These are phyloP conservation scores for Alosa sapidissima DNA, from an alignment of 2,797 vertebrate species.

Conservation along the genomic window DNA sequence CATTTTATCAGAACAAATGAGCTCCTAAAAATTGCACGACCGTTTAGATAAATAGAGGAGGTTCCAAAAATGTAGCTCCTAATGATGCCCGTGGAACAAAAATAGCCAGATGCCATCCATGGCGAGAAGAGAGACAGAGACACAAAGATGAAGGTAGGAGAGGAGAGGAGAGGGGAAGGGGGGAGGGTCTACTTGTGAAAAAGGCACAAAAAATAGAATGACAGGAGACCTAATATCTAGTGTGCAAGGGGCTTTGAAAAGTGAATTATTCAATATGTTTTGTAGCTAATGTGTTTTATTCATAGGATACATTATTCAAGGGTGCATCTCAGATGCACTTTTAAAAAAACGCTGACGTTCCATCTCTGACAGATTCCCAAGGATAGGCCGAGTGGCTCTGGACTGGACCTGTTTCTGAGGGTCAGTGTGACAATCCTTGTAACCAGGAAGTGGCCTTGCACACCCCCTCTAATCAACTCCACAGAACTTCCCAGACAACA, in stretches of 20 bases:
- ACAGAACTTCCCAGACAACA: not conserved
- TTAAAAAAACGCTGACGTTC: constrained; percentile 68
- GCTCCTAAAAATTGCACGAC: constrained; percentile 75
- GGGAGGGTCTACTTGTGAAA: constrained; percentile 32
- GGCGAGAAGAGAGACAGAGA: not conserved
- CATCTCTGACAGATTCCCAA: constrained; percentile 57
- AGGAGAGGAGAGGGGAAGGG: not conserved
- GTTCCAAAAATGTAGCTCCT: constrained; percentile 63
- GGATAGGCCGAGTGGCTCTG: constrained; percentile 54
- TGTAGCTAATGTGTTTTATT: constrained; percentile 82
- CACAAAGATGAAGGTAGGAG: constrained; percentile 53
- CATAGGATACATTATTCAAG: constrained; percentile 78
- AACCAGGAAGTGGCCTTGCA: not conserved
- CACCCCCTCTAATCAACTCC: not conserved
- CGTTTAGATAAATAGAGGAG: constrained; percentile 67
- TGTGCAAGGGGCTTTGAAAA: constrained; percentile 61
- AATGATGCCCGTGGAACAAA: constrained; percentile 65
- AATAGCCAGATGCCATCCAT: constrained; percentile 68
- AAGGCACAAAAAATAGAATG: constrained; percentile 46
- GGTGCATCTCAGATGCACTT: constrained; percentile 68
- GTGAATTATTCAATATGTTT: constrained; percentile 84
- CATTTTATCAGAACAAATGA: constrained; percentile 79
- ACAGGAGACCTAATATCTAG: constrained; percentile 70
- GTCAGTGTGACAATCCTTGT: constrained; percentile 52
- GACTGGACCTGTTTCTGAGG: constrained; percentile 47